Conservation (phyloP, 2,113 vertebrate species). For the Silurus glanis region DNA sequence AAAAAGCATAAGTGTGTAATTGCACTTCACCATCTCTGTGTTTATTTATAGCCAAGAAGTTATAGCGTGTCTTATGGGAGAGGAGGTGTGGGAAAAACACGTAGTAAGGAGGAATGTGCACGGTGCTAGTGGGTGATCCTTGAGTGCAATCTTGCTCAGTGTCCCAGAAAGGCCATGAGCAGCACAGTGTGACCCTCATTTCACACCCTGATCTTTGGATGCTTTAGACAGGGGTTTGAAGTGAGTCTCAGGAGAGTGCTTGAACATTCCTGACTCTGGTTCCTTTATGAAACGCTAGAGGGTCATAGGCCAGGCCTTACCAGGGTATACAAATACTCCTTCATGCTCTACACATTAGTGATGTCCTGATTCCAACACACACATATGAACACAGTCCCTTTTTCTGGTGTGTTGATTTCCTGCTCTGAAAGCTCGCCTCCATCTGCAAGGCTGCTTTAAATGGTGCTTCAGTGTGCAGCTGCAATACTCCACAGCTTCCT, state of each 20-base stretch:
- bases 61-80: neutral
- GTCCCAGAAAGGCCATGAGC: neutral
- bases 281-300: neutral
- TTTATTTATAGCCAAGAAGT: neutral
- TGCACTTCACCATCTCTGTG: neutral
- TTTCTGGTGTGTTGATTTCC: conserved; percentile 13
- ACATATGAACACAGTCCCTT: neutral
- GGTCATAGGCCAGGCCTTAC: neutral
- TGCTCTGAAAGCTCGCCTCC: conserved; percentile 11
- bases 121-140: no score
- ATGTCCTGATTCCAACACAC: neutral
- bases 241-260: neutral
- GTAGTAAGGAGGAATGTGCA: neutral
- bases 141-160: neutral
- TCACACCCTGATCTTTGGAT: neutral
- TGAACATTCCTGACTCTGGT: neutral
- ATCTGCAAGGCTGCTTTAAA: conserved; percentile 31
- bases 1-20: neutral
- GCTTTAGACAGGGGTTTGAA: neutral
- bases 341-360: neutral
- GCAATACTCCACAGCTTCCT: conserved; percentile 47
- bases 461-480: conserved; percentile 45
- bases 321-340: neutral
- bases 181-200: neutral
- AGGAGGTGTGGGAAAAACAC: neutral